phyloP scores from a whole-genome alignment of 1,140 invertebrate genomes.

The Lepidurus apus region DNA sequence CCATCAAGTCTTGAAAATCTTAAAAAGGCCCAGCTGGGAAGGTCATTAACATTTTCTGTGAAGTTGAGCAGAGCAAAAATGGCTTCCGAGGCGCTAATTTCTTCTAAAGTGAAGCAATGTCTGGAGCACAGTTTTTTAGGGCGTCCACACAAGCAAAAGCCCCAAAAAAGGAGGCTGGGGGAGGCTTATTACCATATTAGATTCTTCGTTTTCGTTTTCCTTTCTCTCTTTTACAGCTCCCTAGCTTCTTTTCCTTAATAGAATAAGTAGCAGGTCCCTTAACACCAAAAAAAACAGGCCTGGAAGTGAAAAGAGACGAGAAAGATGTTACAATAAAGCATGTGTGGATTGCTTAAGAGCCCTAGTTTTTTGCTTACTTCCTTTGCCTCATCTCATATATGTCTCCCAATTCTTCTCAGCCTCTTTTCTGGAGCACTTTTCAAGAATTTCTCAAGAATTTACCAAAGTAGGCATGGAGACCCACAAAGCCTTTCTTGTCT shows the following conservation, averaged over 20 bases:
- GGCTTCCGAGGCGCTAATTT: no score
- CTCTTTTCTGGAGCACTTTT: background rate
- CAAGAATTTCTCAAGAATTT: background rate
- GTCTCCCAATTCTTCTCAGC: background rate
- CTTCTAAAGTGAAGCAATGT: no score
- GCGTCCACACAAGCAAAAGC: background rate
- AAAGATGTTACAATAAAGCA: background rate
- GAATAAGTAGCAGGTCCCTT: background rate
- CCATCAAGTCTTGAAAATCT: background rate
- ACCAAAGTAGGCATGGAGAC: background rate
- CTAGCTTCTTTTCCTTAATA: background rate
- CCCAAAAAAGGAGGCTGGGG: background rate
- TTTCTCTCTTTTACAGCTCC: background rate
- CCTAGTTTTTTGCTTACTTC: background rate
- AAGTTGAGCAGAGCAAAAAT: no score
- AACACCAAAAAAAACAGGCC: background rate
- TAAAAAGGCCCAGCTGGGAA: background rate
- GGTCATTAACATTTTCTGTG: conserved; percentile 7
- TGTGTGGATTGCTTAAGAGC: conserved; percentile 6
- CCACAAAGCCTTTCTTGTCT: background rate
- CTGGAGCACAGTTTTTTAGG: no score
- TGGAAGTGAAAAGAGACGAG: background rate
- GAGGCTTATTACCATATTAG: conserved; percentile 14
- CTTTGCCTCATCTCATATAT: background rate
- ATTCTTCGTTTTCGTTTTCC: background rate